phyloP scores from a whole-genome alignment of 2,113 vertebrate genomes.

The Ailurus styani region DNA sequence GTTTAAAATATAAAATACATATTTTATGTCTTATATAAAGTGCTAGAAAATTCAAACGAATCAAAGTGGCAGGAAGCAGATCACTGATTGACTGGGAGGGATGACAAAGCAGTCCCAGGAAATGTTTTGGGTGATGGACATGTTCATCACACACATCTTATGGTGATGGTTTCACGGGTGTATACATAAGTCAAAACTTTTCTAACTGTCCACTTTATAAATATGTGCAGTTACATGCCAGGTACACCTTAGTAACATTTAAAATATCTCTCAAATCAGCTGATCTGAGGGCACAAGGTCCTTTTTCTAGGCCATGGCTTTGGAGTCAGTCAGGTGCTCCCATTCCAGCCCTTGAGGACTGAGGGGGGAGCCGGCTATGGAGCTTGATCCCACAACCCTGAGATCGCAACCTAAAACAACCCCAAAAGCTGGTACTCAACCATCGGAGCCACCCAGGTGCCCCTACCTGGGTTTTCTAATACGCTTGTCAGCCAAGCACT shows the following conservation, averaged over 20 bases:
- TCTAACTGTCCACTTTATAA: neutral
- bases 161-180: neutral
- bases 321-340: neutral
- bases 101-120: neutral
- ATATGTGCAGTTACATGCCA: neutral
- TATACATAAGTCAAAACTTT: neutral
- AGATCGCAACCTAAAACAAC: neutral
- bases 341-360: neutral
- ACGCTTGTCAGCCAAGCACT: rapidly evolving
- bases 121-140: neutral
- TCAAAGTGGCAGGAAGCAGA: neutral
- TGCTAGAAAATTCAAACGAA: neutral
- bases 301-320: neutral
- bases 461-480: neutral
- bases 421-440: neutral
- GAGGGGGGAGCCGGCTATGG: neutral
- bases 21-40: neutral
- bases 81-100: neutral
- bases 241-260: neutral
- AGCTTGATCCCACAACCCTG: neutral
- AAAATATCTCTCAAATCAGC: neutral
- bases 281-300: neutral
- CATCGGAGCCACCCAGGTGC: neutral
- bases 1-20: no score
- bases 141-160: neutral